Evolutionary conservation across 2,113 vertebrate species (phyloP).

Genomic region (Myrmecophaga tridactyla): DNA sequence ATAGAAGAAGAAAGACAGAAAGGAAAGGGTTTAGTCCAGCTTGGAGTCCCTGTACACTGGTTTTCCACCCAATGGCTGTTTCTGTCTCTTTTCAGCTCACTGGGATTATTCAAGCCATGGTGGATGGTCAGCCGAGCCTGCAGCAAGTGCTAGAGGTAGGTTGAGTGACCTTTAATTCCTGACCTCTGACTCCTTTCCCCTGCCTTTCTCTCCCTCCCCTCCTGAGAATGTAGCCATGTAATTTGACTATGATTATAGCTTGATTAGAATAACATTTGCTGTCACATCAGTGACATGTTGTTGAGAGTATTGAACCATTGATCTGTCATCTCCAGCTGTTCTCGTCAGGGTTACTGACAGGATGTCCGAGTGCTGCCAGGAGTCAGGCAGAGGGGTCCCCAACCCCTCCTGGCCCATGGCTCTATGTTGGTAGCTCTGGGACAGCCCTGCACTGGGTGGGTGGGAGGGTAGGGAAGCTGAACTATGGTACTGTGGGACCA

Average conservation of each 20-base stretch:
- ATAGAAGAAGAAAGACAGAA: neutral
- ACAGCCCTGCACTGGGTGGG: neutral
- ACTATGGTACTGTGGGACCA: neutral
- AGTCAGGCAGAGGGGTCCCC: conserved; percentile 58
- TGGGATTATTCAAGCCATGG: conserved; percentile 90
- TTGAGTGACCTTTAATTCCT: conserved; percentile 84
- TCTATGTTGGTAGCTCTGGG: conserved; percentile 19
- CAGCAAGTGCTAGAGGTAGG: conserved; percentile 90
- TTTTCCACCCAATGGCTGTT: conserved; percentile 62
- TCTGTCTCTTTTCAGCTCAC: conserved; percentile 86
- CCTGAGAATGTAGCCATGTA: conserved; percentile 83
- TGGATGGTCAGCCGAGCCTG: conserved; percentile 88
- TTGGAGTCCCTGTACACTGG: neutral
- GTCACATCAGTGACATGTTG: conserved; percentile 85
- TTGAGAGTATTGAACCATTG: conserved; percentile 87
- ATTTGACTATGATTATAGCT: conserved; percentile 88
- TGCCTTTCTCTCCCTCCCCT: conserved; percentile 71
- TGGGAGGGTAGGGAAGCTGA: neutral
- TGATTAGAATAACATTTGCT: conserved; percentile 89
- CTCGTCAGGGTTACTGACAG: conserved; percentile 85
- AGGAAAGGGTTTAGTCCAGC: neutral
- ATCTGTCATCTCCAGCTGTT: conserved; percentile 90
- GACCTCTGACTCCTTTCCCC: conserved; percentile 79
- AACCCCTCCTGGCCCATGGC: neutral
- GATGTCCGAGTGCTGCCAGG: conserved; percentile 79